phyloP scores from a whole-genome alignment of 2,888 invertebrate species.

The Euproctis similis region DNA sequence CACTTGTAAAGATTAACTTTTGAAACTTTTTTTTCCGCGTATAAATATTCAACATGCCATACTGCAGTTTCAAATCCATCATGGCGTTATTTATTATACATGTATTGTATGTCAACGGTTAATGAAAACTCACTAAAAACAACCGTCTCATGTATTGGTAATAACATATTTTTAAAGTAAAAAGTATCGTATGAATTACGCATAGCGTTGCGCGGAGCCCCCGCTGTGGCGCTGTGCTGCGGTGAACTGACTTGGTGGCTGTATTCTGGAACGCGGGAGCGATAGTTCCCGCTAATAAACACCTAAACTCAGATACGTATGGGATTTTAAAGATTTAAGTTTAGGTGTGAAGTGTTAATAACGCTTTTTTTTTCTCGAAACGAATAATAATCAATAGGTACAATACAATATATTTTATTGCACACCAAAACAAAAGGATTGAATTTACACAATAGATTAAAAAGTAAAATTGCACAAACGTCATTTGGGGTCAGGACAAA shows the following conservation, averaged over 20 bases:
- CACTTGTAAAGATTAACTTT: background rate
- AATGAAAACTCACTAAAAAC: conserved; percentile 25
- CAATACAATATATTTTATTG: no score
- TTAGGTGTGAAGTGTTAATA: background rate
- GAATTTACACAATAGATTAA: no score
- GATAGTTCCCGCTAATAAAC: background rate
- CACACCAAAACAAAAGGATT: no score
- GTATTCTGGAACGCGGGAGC: conserved; percentile 11
- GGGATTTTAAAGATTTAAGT: background rate
- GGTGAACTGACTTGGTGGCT: background rate
- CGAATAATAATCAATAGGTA: background rate
- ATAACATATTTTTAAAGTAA: conserved; percentile 34
- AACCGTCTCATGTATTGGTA: conserved; percentile 25
- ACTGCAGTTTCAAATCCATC: conserved; percentile 1
- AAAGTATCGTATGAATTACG: conserved; percentile 44
- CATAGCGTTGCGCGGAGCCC: conserved; percentile 32
- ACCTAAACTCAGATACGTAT: background rate
- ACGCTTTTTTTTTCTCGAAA: no score
- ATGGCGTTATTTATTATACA: conserved; percentile 3
- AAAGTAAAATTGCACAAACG: no score
- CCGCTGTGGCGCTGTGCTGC: conserved; percentile 28
- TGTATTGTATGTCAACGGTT: conserved; percentile 13
- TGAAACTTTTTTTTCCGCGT: background rate
- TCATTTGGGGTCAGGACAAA: no score
- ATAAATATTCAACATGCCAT: background rate